phyloP scores from a whole-genome alignment of 2,888 invertebrate species.

The Hemistola chrysoprasaria region DNA sequence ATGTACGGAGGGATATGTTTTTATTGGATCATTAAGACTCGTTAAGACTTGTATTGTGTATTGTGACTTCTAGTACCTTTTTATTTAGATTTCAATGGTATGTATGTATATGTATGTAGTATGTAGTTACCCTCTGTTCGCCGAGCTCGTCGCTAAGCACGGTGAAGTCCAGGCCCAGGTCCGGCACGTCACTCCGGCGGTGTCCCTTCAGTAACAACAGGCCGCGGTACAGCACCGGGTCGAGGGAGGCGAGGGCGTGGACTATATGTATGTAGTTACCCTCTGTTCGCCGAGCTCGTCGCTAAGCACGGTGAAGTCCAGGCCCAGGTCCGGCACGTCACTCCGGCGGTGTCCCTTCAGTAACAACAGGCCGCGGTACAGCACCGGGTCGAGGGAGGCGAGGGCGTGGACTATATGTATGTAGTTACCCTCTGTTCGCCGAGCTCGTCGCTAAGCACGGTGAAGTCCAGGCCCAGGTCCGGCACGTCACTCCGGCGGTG shows the following conservation, averaged over 20 bases:
- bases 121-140: constrained; percentile 86
- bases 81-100: too few species aligned
- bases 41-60: too few species aligned
- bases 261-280: constrained; percentile 88
- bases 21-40: too few species aligned
- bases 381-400: constrained; percentile 94
- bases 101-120: too few species aligned
- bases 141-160: constrained; percentile 95
- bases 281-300: constrained; percentile 95
- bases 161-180: constrained; percentile 96
- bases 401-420: constrained; percentile 96
- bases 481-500: constrained; percentile 91
- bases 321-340: constrained; percentile 92
- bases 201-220: constrained; percentile 93
- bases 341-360: constrained; percentile 91
- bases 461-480: constrained; percentile 96
- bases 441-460: constrained; percentile 93
- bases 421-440: constrained; percentile 89
- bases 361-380: constrained; percentile 95
- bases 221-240: constrained; percentile 95
- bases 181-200: constrained; percentile 90
- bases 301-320: constrained; percentile 96
- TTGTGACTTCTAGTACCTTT: too few species aligned
- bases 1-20: too few species aligned
- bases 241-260: constrained; percentile 96